Conservation (phyloP, 2,797 vertebrate species). For the Pampus argenteus region DNA sequence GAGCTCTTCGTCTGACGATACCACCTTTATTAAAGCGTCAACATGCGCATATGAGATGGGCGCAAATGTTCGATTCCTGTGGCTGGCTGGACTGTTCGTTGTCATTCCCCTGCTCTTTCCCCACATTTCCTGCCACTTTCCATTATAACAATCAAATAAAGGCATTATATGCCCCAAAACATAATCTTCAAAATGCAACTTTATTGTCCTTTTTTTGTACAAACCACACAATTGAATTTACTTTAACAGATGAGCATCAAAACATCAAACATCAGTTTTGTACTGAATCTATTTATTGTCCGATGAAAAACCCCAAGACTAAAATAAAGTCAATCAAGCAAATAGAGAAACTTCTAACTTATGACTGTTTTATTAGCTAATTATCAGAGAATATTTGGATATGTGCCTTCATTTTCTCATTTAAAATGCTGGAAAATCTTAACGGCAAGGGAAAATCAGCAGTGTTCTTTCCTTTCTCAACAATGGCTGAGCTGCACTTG, state of each 20-base stretch:
- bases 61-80: no score
- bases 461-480: slow-evolving; percentile 8
- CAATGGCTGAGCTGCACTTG: slow-evolving; percentile 10
- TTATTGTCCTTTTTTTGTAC: background rate
- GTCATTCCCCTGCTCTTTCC: no score
- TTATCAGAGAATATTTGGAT: background rate
- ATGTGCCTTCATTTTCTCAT: background rate
- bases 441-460: background rate
- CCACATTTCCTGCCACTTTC: no score
- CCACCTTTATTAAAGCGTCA: background rate
- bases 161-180: no score
- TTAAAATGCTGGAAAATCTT: background rate
- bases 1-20: slow-evolving; percentile 9
- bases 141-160: no score
- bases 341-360: background rate
- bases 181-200: no score
- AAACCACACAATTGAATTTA: background rate
- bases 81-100: no score
- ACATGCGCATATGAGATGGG: no score
- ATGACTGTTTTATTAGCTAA: background rate
- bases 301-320: background rate
- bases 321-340: background rate
- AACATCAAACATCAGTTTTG: background rate
- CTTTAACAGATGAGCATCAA: no score
- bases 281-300: background rate